phyloP scores from a whole-genome alignment of 2,797 vertebrate genomes.

The Thunnus albacares region DNA sequence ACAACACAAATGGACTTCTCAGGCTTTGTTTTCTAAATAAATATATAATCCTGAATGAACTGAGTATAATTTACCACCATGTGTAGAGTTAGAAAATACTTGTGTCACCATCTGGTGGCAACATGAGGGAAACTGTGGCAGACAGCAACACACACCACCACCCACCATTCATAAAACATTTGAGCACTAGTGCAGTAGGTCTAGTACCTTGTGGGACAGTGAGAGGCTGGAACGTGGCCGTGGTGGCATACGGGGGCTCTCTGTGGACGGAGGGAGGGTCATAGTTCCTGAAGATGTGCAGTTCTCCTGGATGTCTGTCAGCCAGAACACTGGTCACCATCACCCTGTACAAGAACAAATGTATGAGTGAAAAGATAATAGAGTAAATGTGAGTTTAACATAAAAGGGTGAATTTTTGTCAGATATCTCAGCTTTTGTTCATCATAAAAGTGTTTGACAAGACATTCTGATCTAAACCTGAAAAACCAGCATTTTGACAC shows the following conservation, averaged over 20 bases:
- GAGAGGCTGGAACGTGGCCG: slow-evolving; percentile 88
- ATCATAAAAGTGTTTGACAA: too few relatives aligned
- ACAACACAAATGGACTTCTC: too few relatives aligned
- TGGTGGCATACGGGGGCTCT: slow-evolving; percentile 87
- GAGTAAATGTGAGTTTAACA: too few relatives aligned
- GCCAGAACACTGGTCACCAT: slow-evolving; percentile 96
- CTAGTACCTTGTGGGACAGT: slow-evolving; percentile 90
- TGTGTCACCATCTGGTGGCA: slow-evolving; percentile 25
- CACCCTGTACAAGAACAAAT: slow-evolving; percentile 84
- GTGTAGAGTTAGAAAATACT: too few relatives aligned
- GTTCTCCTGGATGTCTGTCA: slow-evolving; percentile 95
- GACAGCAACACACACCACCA: background rate
- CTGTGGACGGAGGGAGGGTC: slow-evolving; percentile 83
- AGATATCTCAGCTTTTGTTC: too few relatives aligned
- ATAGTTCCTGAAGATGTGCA: slow-evolving; percentile 98
- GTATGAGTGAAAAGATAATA: background rate
- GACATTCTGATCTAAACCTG: too few relatives aligned
- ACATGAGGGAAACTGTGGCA: background rate
- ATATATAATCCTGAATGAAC: too few relatives aligned
- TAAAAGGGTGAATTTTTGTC: too few relatives aligned
- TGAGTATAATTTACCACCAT: too few relatives aligned
- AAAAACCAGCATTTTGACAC: too few relatives aligned
- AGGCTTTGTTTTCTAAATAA: too few relatives aligned
- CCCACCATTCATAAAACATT: background rate
- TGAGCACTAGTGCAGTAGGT: background rate